Conservation (phyloP, 1,140 invertebrate species). For the Platorchestia sp. region DNA sequence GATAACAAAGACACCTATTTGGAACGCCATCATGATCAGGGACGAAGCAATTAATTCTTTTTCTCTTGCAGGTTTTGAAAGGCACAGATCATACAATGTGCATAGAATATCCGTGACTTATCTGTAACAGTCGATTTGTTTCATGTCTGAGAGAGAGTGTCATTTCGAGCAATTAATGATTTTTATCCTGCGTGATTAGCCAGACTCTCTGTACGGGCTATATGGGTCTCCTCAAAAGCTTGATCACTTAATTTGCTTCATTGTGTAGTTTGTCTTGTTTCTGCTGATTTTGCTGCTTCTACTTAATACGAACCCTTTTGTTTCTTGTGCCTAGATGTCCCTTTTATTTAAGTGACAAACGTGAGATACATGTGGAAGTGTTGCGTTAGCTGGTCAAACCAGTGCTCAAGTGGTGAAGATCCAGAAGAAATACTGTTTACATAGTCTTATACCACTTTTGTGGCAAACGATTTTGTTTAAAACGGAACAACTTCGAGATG, state of each 20-base stretch:
- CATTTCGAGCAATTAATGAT: not conserved
- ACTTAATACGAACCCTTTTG: not conserved
- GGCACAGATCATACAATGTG: not conserved
- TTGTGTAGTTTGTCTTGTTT: not conserved
- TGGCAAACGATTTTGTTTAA: not conserved
- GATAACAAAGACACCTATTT: not conserved
- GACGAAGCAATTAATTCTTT: not conserved
- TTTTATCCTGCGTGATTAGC: not conserved
- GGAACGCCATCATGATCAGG: not conserved
- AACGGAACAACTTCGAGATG: not conserved
- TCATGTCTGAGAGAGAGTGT: not conserved
- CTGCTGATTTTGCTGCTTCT: not conserved
- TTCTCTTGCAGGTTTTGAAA: not conserved
- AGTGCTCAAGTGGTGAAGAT: not conserved
- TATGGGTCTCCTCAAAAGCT: not conserved
- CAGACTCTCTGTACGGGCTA: not conserved
- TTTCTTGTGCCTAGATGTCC: not conserved
- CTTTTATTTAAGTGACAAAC: not conserved
- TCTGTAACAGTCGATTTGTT: not conserved
- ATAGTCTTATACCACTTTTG: not conserved
- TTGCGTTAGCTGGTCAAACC: not conserved
- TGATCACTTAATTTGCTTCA: not conserved
- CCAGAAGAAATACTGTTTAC: not conserved
- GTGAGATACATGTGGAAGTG: not conserved
- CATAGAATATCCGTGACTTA: not conserved